Conservation (phyloP, 2,797 vertebrate genomes). For the Spheniscus humboldti region DNA sequence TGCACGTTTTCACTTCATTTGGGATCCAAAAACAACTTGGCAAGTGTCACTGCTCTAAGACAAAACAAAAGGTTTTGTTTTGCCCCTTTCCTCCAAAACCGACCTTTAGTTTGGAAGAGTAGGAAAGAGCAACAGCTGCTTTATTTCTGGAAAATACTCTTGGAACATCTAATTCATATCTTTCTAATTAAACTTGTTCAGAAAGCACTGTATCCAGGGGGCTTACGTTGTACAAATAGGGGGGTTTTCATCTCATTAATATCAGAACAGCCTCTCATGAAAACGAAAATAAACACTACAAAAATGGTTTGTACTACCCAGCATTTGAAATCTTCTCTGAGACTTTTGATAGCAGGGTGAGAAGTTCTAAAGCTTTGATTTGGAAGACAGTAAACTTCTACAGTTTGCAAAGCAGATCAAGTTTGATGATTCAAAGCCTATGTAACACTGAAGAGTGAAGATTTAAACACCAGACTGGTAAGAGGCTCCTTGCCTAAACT, state of each 20-base stretch:
- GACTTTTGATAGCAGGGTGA: background rate
- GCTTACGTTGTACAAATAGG: background rate
- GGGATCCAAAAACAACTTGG: background rate
- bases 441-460: background rate
- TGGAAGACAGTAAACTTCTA: background rate
- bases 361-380: background rate
- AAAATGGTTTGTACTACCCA: background rate
- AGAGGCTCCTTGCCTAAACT: background rate
- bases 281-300: background rate
- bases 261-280: background rate
- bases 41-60: background rate
- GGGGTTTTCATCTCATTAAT: background rate
- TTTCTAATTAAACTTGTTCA: background rate
- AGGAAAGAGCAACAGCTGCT: background rate
- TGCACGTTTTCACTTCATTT: background rate
- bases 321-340: background rate
- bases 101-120: background rate
- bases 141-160: background rate
- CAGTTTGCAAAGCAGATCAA: background rate
- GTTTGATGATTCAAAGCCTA: background rate
- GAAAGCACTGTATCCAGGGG: background rate
- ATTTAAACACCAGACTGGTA: background rate
- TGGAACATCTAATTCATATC: background rate
- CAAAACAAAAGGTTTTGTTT: background rate
- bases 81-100: background rate